phyloP scores from a whole-genome alignment of 2,113 vertebrate genomes.

The Cebidichthys violaceus region DNA sequence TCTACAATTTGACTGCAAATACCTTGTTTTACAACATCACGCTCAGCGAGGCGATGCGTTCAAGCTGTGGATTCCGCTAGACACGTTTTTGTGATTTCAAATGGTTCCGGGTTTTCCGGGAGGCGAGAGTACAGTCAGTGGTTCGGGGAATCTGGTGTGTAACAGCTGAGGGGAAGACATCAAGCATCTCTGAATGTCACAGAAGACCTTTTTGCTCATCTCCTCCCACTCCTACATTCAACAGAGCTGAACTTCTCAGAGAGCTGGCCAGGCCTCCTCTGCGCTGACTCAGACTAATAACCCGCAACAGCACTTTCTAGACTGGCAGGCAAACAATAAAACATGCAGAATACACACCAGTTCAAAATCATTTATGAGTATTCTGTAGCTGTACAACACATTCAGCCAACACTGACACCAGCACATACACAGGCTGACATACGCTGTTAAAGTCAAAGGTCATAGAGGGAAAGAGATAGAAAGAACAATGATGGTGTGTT shows the following conservation, averaged over 20 bases:
- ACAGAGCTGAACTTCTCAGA: conserved; percentile 46
- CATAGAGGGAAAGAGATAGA: not conserved
- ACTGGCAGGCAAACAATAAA: conserved; percentile 30
- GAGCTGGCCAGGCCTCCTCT: conserved; percentile 45
- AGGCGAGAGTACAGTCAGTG: conserved; percentile 34
- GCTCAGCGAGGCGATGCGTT: not conserved
- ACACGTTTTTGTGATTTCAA: conserved; percentile 4
- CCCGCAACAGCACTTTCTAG: conserved; percentile 32
- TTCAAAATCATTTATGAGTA: not conserved
- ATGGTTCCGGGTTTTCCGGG: conserved; percentile 21
- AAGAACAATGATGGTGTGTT: conserved; percentile 56
- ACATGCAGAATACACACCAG: conserved; percentile 24
- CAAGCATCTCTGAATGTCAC: conserved; percentile 45
- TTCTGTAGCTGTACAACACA: not conserved
- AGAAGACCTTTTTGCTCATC: conserved; percentile 60
- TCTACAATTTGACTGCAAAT: not conserved
- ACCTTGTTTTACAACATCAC: conserved; percentile 13
- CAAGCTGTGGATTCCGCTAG: conserved; percentile 8
- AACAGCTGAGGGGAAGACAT: conserved; percentile 61
- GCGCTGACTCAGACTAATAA: conserved; percentile 69
- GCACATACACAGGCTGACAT: conserved; percentile 16
- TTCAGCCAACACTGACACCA: not conserved
- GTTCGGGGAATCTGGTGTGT: conserved; percentile 55
- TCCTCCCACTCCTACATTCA: conserved; percentile 64
- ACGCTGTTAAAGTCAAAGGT: conserved; percentile 19